Percentiles rank a stretch among this genome's conserved stretches.
These are phyloP conservation scores for Chelonia mydas DNA, from an alignment of 2,797 vertebrate species.

Conservation along the genomic window DNA sequence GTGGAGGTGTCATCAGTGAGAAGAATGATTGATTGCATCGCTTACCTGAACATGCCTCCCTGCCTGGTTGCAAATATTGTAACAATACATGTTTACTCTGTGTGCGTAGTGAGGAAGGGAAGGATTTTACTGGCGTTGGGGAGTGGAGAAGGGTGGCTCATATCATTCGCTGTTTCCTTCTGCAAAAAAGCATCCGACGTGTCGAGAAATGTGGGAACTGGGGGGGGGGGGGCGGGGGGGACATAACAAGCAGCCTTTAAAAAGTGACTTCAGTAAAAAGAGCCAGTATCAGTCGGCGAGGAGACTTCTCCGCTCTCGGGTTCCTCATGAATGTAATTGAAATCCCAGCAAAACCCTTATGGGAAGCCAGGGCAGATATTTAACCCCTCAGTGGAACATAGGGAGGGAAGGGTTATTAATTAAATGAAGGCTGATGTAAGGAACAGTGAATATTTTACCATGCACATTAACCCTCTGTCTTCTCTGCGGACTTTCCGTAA, in stretches of 20 bases:
- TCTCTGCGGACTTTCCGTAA: background rate
- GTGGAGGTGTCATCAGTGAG: background rate
- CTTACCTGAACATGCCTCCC: constrained; percentile 49
- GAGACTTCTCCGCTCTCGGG: background rate
- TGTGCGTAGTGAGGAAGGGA: background rate
- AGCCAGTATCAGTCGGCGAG: background rate
- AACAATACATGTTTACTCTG: background rate
- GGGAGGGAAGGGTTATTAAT: background rate
- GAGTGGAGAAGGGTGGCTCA: constrained; percentile 43
- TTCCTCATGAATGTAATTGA: constrained; percentile 37
- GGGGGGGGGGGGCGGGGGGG: background rate
- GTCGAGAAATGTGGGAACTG: background rate
- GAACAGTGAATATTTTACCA: background rate
- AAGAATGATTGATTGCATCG: constrained; percentile 22
- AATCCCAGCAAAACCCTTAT: constrained; percentile 48
- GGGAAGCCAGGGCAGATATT: constrained; percentile 38
- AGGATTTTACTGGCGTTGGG: background rate
- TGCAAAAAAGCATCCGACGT: constrained; percentile 13
- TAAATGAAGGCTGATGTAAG: background rate
- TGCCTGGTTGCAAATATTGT: background rate
- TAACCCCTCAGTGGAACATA: constrained; percentile 28
- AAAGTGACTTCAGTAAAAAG: constrained; percentile 35
- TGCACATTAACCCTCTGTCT: background rate
- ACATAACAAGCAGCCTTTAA: background rate
- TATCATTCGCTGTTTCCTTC: constrained; percentile 59